phyloP scores from a whole-genome alignment of 1,140 invertebrate species.

The Bemisia tabaci region DNA sequence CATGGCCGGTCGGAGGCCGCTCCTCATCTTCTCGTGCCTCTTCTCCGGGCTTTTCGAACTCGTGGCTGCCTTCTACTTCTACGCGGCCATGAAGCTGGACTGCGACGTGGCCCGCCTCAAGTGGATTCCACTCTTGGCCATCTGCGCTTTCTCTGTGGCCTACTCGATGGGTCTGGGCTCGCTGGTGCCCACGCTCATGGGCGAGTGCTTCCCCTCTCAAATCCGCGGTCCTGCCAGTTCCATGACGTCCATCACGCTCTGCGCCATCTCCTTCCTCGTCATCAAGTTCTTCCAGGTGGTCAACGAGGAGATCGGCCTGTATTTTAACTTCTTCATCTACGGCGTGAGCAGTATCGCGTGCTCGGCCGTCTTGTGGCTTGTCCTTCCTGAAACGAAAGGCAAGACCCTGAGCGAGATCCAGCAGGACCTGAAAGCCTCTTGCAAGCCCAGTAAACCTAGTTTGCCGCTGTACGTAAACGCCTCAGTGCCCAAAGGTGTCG shows the following conservation, averaged over 20 bases:
- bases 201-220: slow-evolving; percentile 26
- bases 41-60: slow-evolving; percentile 14
- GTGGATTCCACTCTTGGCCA: slow-evolving; percentile 15
- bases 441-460: not conserved
- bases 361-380: slow-evolving; percentile 48
- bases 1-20: slow-evolving; percentile 33
- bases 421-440: slow-evolving; percentile 21
- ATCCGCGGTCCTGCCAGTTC: slow-evolving; percentile 33
- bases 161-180: slow-evolving; percentile 19
- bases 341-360: slow-evolving; percentile 45
- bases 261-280: slow-evolving; percentile 26
- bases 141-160: slow-evolving; percentile 12
- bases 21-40: slow-evolving; percentile 36
- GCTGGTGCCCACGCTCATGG: slow-evolving; percentile 19
- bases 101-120: slow-evolving; percentile 4
- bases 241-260: slow-evolving; percentile 30
- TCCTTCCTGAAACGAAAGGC: slow-evolving; percentile 71
- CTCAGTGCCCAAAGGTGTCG: not conserved
- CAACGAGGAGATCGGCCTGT: slow-evolving; percentile 34
- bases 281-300: slow-evolving; percentile 35
- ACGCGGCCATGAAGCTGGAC: slow-evolving; percentile 3
- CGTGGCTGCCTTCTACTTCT: slow-evolving; percentile 17
- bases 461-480: not conserved
- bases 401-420: slow-evolving; percentile 53
- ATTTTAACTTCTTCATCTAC: slow-evolving; percentile 47